Evolutionary conservation across 2,888 invertebrate genomes (phyloP).

Genomic region (Drosophila neonasuta): DNA sequence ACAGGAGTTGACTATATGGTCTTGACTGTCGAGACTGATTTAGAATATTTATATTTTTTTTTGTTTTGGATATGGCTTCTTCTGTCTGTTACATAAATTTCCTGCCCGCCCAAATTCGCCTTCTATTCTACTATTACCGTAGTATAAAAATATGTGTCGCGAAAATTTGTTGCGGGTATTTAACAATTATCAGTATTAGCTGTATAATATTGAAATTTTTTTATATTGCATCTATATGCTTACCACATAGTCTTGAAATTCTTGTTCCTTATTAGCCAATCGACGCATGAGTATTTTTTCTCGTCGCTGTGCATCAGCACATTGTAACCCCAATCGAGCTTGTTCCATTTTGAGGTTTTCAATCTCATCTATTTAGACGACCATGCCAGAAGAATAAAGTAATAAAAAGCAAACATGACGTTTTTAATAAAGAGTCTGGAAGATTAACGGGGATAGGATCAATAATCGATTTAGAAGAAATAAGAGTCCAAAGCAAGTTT

Average conservation of each 20-base stretch:
- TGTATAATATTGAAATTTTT: no score
- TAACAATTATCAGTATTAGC: background rate
- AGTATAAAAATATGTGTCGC: no score
- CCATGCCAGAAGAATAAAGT: conserved; percentile 8
- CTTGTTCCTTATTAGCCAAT: conserved; percentile 97
- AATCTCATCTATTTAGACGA: conserved; percentile 77
- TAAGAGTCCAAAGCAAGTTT: conserved; percentile 56
- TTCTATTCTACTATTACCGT: no score
- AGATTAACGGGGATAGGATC: background rate
- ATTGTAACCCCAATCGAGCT: conserved; percentile 91
- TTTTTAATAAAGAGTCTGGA: conserved; percentile 28
- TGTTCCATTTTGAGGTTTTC: conserved; percentile 85
- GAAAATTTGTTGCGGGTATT: no score
- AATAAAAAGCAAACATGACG: conserved; percentile 20
- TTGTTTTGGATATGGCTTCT: no score
- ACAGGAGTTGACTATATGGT: no score
- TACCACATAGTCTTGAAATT: conserved; percentile 97
- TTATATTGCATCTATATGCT: conserved; percentile 78
- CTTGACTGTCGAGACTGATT: no score
- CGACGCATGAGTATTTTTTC: conserved; percentile 96
- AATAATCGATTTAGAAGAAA: conserved; percentile 18
- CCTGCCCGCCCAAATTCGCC: no score
- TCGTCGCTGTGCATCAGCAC: conserved; percentile 92
- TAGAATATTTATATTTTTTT: no score
- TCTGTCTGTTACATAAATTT: no score